phyloP scores from a whole-genome alignment of 2,113 vertebrate genomes.

The Cheilinus undulatus region DNA sequence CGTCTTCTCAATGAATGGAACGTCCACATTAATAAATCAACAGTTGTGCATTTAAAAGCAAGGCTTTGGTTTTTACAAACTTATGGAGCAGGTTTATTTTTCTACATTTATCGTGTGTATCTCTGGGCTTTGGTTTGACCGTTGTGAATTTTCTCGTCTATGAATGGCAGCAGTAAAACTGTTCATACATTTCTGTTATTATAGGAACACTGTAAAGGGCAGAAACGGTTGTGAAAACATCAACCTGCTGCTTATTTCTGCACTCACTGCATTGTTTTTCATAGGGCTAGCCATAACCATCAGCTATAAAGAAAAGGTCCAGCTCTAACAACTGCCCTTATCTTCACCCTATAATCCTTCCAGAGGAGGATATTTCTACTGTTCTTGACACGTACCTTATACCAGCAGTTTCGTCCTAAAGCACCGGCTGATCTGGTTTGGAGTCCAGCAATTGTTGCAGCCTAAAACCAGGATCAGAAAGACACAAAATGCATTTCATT shows the following conservation, averaged over 20 bases:
- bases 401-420: slow-evolving; percentile 30
- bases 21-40: slow-evolving; percentile 65
- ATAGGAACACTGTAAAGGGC: slow-evolving; percentile 30
- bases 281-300: slow-evolving; percentile 30
- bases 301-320: slow-evolving; percentile 33
- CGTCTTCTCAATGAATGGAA: slow-evolving; percentile 58
- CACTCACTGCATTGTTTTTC: not conserved
- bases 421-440: slow-evolving; percentile 41
- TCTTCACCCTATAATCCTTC: slow-evolving; percentile 50
- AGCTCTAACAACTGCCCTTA: slow-evolving; percentile 10
- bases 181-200: slow-evolving; percentile 26
- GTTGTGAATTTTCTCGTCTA: slow-evolving; percentile 19
- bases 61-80: slow-evolving; percentile 49
- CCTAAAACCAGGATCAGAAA: too few relatives aligned
- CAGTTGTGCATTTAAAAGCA: slow-evolving; percentile 29
- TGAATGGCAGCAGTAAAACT: slow-evolving; percentile 62
- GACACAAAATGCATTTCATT: too few relatives aligned
- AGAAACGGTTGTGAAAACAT: slow-evolving; percentile 12
- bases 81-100: slow-evolving; percentile 56
- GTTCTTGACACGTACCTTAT: slow-evolving; percentile 17
- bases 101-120: slow-evolving; percentile 53
- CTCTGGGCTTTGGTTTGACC: slow-evolving; percentile 45
- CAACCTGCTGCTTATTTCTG: slow-evolving; percentile 18
- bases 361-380: slow-evolving; percentile 12
- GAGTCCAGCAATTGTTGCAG: too few relatives aligned